Evolutionary conservation across 2,797 vertebrate species (phyloP).

Genomic region (Schizopygopsis pylzovi): DNA sequence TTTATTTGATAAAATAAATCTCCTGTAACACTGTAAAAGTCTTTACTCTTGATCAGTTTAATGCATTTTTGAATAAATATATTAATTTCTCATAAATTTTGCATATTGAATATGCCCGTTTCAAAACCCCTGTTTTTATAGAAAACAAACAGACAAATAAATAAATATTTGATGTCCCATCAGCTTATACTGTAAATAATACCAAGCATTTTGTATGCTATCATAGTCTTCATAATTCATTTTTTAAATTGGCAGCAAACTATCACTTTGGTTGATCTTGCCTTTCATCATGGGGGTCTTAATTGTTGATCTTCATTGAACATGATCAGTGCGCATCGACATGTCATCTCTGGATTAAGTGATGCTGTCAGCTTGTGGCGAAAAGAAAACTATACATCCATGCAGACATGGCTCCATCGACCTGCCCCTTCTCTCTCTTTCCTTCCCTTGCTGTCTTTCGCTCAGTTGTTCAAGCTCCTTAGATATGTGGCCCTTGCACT

Average conservation of each 20-base stretch:
- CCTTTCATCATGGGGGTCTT: conserved; percentile 52
- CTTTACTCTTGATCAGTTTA: background rate
- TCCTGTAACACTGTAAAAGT: background rate
- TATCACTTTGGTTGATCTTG: conserved; percentile 53
- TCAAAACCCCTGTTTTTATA: too few species aligned
- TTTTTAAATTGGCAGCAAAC: conserved; percentile 12
- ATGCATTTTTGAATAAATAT: background rate
- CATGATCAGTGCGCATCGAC: conserved; percentile 50
- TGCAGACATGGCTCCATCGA: conserved; percentile 59
- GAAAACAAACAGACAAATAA: too few species aligned
- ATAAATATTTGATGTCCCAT: background rate
- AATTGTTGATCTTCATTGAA: conserved; percentile 60
- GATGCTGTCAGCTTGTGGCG: conserved; percentile 61
- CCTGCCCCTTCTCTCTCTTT: conserved; percentile 28
- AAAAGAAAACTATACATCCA: conserved; percentile 61
- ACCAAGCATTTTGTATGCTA: conserved; percentile 22
- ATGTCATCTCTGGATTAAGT: conserved; percentile 60
- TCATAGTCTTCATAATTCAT: background rate
- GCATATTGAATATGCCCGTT: background rate
- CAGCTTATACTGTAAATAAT: background rate
- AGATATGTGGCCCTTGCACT: conserved; percentile 20
- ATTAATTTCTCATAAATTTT: too few species aligned
- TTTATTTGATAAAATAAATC: background rate
- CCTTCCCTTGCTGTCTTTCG: background rate
- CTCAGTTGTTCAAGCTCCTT: background rate